Evolutionary conservation across 2,113 vertebrate species (phyloP), one percentile per base, ranked within the genome.

Genomic region (Sander lucioperca): DNA sequence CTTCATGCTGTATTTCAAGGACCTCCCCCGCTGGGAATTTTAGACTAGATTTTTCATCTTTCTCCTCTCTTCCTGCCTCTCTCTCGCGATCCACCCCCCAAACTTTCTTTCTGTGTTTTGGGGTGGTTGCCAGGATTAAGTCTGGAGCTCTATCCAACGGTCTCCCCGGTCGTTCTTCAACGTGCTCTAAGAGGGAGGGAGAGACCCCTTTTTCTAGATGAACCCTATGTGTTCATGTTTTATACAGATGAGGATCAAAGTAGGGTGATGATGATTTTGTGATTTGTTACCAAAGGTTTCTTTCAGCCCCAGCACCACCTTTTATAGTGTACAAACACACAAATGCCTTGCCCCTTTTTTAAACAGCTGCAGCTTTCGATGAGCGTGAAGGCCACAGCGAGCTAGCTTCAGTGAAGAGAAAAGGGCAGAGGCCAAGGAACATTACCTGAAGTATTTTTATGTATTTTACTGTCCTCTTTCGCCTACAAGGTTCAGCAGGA

Each of bases 1-100:
- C 90, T 93, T 69, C 90, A 92, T 87, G 89, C 90, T 84, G 73
- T 66, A 82, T 89, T 91, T 91, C 90, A 89, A 90, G 85, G 86
- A 87, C 89, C 84, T 88, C 77, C 80, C 89, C 84, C 75, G 1
- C 80, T 91, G 90, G 87, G 85, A 87, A 82, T 93, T 74, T 87
- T 86, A 69, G 36, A 87, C 75, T 76, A 54, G 54, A 73, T 63
- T 83, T 80, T 79, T 61, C 64, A 69, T 69, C 67, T 79, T 83
- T 79, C 47, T 82, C 65, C 36, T 56, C 74, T 74, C 76, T 77
- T 79, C 57, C 73, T 74, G 62, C 19, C 68, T 83, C 61, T 78
- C 73, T 68, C 66, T 61, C 21, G 19, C 53, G 43, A 33, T 25
- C 73, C 63, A 12, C 69, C 73, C 33, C 77, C 65, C 58, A 54